Conservation (phyloP, 2,888 invertebrate species). For the Heliconius cydno region DNA sequence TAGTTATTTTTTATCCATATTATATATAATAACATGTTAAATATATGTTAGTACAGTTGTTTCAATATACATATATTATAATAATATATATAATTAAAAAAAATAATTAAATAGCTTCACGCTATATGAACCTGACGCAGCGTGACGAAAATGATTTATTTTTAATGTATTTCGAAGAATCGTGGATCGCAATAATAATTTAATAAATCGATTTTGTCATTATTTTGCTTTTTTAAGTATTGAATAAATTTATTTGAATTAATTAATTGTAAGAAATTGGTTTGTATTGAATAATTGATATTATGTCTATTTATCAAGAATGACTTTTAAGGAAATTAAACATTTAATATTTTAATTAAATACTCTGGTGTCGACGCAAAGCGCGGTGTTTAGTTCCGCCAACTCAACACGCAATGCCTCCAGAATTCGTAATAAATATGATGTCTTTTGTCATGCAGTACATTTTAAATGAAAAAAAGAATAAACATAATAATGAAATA, state of each 20-base stretch:
- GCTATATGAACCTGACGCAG: no score
- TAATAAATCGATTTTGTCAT: constrained; percentile 9
- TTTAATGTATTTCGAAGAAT: constrained; percentile 15
- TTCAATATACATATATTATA: no score
- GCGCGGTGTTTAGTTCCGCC: background rate
- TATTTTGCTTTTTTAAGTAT: background rate
- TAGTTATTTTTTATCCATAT: background rate
- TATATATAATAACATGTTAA: background rate
- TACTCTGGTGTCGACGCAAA: background rate
- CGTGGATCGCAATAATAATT: background rate
- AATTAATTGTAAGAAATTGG: background rate
- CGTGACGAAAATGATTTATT: constrained; percentile 1
- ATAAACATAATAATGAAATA: background rate
- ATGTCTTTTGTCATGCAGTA: background rate
- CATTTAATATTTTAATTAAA: background rate
- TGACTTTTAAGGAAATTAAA: background rate
- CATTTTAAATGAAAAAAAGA: background rate
- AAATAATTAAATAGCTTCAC: no score
- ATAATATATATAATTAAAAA: no score
- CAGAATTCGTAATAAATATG: background rate
- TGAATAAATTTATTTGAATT: background rate
- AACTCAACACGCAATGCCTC: background rate
- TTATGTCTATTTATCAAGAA: no score
- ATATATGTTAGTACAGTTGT: background rate
- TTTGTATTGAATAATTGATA: background rate